Conservation (phyloP, 2,797 vertebrate genomes). For the Triplophysa yarkandensis region DNA sequence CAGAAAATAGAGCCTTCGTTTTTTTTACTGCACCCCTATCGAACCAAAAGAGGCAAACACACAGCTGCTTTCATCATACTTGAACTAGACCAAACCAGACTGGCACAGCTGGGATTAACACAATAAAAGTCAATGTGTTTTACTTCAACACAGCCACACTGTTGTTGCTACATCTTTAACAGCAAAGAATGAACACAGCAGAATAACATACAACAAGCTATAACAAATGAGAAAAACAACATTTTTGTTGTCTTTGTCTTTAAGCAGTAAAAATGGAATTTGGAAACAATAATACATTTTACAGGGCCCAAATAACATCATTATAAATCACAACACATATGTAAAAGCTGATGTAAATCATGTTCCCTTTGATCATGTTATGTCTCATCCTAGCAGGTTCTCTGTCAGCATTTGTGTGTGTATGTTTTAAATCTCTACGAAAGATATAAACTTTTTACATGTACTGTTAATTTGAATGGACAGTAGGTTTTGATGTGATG, state of each 20-base stretch:
- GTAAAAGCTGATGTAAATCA: background rate
- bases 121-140: background rate
- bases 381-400: background rate
- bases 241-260: background rate
- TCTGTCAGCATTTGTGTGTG: too few relatives aligned
- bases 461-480: too few relatives aligned
- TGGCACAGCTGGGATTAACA: background rate
- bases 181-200: background rate
- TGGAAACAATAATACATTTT: too few relatives aligned
- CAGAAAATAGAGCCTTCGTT: background rate
- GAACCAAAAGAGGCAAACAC: background rate
- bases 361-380: background rate
- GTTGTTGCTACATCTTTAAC: background rate
- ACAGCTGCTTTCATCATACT: background rate
- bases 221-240: background rate
- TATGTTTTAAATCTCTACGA: too few relatives aligned
- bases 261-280: too few relatives aligned
- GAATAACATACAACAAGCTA: background rate
- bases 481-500: too few relatives aligned
- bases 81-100: background rate
- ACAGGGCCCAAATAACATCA: too few relatives aligned
- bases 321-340: background rate
- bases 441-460: too few relatives aligned
- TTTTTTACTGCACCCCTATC: background rate
- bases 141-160: background rate